These are phyloP conservation scores for Lordiphosa andalusiaca DNA, from an alignment of 2,888 invertebrate species.

Conservation along the genomic window DNA sequence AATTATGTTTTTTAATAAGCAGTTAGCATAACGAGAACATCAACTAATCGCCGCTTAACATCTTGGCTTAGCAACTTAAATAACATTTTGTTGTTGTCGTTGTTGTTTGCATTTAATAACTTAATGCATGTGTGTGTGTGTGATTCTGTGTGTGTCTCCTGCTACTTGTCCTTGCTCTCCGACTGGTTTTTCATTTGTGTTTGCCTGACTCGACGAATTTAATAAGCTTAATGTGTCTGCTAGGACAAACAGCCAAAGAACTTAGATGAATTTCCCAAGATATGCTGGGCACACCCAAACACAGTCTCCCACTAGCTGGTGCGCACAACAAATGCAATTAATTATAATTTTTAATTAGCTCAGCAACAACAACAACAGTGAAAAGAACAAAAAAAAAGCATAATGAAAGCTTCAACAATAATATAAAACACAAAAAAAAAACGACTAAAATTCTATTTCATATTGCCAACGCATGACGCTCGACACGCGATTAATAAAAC, in stretches of 20 bases:
- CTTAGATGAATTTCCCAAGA: constrained; percentile 75
- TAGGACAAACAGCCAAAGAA: constrained; percentile 47
- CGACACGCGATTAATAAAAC: constrained; percentile 71
- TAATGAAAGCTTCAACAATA: constrained; percentile 38
- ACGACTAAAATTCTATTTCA: constrained; percentile 58
- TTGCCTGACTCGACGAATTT: constrained; percentile 54
- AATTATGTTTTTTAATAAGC: constrained; percentile 71
- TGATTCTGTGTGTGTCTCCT: constrained; percentile 1
- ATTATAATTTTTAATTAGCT: constrained; percentile 74
- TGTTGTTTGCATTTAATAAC: constrained; percentile 59
- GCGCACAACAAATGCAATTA: constrained; percentile 71
- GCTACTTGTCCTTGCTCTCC: constrained; percentile 7
- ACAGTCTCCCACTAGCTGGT: constrained; percentile 36
- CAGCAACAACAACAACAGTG: constrained; percentile 27
- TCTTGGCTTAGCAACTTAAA: constrained; percentile 54
- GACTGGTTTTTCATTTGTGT: constrained; percentile 10
- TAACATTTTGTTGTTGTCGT: constrained; percentile 27
- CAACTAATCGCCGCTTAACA: constrained; percentile 60
- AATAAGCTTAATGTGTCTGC: constrained; percentile 70
- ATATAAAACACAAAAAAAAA: constrained; percentile 25
- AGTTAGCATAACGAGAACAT: constrained; percentile 48
- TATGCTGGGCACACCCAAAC: constrained; percentile 66
- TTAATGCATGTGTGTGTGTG: constrained; percentile 60
- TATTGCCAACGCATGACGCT: constrained; percentile 64
- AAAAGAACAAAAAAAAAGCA: constrained; percentile 15